Percentiles rank a stretch among this genome's conserved stretches.
Conservation (phyloP, 2,888 invertebrate species). For the Drosophila antonietae region DNA sequence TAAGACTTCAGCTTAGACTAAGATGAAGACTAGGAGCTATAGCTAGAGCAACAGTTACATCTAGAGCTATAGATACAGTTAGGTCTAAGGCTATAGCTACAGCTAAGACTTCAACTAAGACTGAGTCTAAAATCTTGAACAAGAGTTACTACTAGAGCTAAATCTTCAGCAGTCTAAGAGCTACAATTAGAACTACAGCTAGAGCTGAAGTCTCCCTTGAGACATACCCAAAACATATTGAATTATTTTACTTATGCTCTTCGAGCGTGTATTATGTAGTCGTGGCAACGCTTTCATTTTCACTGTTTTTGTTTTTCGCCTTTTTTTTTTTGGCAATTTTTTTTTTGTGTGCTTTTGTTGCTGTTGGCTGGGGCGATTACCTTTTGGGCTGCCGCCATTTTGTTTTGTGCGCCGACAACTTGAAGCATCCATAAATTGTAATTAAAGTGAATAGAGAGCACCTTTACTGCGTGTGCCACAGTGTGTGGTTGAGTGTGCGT, state of each 20-base stretch:
- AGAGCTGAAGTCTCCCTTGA: no score
- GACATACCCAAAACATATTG: neutral
- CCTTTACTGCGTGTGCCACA: neutral
- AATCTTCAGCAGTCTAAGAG: no score
- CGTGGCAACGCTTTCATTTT: slow-evolving; percentile 1
- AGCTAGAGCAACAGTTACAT: no score
- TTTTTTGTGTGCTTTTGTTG: slow-evolving; percentile 13
- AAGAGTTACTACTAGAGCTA: no score
- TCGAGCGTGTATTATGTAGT: neutral
- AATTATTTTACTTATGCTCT: neutral
- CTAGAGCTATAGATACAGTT: neutral
- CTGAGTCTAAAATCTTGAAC: no score
- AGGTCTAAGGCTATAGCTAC: no score
- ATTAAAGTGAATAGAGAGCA: slow-evolving; percentile 58
- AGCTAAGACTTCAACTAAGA: no score
- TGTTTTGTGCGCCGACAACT: slow-evolving; percentile 54
- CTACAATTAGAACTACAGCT: no score
- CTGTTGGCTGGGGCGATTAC: slow-evolving; percentile 42
- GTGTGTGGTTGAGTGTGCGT: neutral
- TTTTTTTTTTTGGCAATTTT: neutral
- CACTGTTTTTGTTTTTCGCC: slow-evolving; percentile 16
- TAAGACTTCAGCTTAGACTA: no score
- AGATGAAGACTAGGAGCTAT: no score
- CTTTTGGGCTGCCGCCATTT: slow-evolving; percentile 57
- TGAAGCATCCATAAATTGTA: slow-evolving; percentile 74